A percentile compares a stretch with the other conserved stretches of the same genome.
phyloP scores from a whole-genome alignment of 92 coral and sea anemone species.

The Muricea muricata region DNA sequence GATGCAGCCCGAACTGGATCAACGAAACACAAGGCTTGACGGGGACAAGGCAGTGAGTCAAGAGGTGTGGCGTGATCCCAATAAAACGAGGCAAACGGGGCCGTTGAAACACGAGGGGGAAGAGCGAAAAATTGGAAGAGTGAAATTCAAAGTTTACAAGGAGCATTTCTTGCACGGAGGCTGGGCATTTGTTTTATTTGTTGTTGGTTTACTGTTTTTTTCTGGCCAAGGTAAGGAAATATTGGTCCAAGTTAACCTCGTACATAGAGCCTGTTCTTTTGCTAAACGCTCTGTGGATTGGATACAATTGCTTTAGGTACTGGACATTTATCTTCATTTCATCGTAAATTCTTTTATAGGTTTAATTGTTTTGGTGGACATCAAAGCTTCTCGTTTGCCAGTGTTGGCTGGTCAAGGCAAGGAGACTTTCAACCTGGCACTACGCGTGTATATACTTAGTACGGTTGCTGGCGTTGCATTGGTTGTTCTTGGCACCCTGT shows the following conservation, averaged over 20 bases:
- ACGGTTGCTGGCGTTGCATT: not conserved
- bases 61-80: not conserved
- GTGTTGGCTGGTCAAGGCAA: not conserved
- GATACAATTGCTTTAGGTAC: too few species aligned
- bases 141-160: not conserved
- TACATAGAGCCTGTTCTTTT: too few species aligned
- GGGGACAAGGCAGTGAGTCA: not conserved
- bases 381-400: not conserved
- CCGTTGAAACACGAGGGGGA: not conserved
- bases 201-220: not conserved
- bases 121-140: not conserved
- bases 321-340: too few species aligned
- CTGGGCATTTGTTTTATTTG: not conserved
- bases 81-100: not conserved
- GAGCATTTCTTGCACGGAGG: not conserved
- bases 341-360: too few species aligned
- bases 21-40: not conserved
- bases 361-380: not conserved
- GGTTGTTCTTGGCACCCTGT: not conserved
- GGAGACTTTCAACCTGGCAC: not conserved
- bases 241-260: too few species aligned
- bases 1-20: not conserved
- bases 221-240: not conserved
- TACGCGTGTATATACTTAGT: not conserved
- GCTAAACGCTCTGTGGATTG: too few species aligned